Evolutionary conservation across 2,888 invertebrate species (phyloP), one percentile per base, ranked within the genome.

Genomic region (Diogma glabrata): DNA sequence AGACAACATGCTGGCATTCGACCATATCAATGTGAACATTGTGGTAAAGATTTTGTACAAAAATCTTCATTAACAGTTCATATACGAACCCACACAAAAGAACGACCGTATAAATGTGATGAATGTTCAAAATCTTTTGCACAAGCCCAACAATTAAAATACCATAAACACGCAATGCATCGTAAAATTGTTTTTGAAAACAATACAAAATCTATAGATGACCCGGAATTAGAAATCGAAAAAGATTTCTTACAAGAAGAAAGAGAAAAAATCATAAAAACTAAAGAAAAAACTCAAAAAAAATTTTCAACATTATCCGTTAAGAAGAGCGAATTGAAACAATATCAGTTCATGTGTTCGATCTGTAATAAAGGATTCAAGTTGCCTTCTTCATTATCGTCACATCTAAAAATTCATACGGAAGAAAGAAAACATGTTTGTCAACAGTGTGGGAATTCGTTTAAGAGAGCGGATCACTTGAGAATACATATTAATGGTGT

Each of bases 21-120:
- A 8, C 54, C 54, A 12, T 56, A 52, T 54, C 56, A 56, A 22
- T 56, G 56, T 30, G 54, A 56, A 43, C 23, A 53, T n/a, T 56
- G 56, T 38, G 56, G 56, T 12, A 56, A 56, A 49, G 19, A 56
- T 30, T 56, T 56, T 20, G 47, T 52, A 16, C 56, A 56, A 50
- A 56, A 51, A 47, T 55, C 54, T 8, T 52, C 56, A 8, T 38
- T 56, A 30, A 55, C 51, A n/a, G 53, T 55, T 9, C 56, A 56
- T 47, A 14, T 54, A 9, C 55, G 56, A 19, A 55, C 52, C 3
- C 56, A 56, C 38, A 56, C 56, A 3, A 55, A 55, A 5, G 56
- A 56, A 48, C 47, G 40, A 16, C 56, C 56, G 3, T 56, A 43
- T 30, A 54, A 56, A 49, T 56, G 56, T 36, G 53, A 51, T 36